Base-by-base conservation (phyloP, 1,140 invertebrate genomes). In the Centruroides sculpturatus region DNA sequence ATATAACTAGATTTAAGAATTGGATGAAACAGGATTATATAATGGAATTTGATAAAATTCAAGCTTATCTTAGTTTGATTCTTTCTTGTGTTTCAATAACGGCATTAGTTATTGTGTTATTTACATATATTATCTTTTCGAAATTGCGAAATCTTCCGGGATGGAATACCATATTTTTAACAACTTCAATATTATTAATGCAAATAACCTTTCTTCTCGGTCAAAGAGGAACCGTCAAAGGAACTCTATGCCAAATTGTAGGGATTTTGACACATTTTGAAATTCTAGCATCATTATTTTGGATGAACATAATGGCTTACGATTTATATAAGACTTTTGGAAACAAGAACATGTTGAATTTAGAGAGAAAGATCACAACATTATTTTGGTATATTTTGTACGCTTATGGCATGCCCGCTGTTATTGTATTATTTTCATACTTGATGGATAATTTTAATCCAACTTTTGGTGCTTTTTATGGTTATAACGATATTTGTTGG, bases 401-500 rank as follows among this genome's bases (percentile, higher is more conserved):
- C 56, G 73, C 72, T 7, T 76, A 74, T 69, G 69, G 71, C 0
- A 50, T 60, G 6, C 73, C 75, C 0, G 55, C 70, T 0, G 7
- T 71, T 3, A 70, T 76, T 36, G 69, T 76, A 2, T 56, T 58
- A 3, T 35, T 69, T 0, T 73, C 73, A 54, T 57, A 63, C 12
- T 55, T 72, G 12, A 53, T 75, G 7, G 74, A 77, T 60, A 67
- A 69, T 11, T 69, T 65, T 6, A 23, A 68, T 57, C 47, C 68
- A 5, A 48, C 64, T 4, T 59, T 61, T 56, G 55, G 53, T 6
- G 57, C 59, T 10, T 47, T 48, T 41, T 66, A 63, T 41, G 56
- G 55, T 47, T 50, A 47, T 6, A n/a, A 52, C 0, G 51, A 65
- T 56, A 68, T 69, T 1, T 77, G 75, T 59, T 77, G 75, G 75